Evolutionary conservation across 2,797 vertebrate genomes (phyloP), one percentile per base, ranked within the genome.

Genomic region (Phataginus tetradactyla): DNA sequence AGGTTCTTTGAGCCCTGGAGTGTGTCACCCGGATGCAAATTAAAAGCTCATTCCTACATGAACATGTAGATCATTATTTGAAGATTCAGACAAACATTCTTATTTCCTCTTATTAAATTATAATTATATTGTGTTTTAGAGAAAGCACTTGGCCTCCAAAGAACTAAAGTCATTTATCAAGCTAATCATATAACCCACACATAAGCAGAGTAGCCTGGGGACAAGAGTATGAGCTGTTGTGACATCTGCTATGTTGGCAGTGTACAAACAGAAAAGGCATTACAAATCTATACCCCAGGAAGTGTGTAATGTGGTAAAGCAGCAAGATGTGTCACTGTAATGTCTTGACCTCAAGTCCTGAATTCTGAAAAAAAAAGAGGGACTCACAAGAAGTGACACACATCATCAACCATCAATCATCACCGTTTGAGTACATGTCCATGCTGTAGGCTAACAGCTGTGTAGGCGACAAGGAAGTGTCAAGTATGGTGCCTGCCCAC

Each of bases 221-320:
- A 89, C 17, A 32, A 91, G 32, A 69, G 66, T 85, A 21, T 32
- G 64, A 71, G 14, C 17, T 42, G 4, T 4, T 84, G 64, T 91
- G 51, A 61, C 39, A 92, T 94, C 51, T 91, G 91, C 68, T 92
- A 7, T 23, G 14, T 21, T 86, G 79, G 83, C 81, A 86, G 10
- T 14, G 3, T 49, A 25, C 37, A 39, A 17, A 25, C 27, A 90
- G 17, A 25, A 37, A 55, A 51, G 15, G 18, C 10, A 53, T 39
- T 23, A 23, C 63, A 49, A 66, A 49, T 77, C 71, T 39, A 1
- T 37, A 37, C 14, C 9, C n/a, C 37, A 32, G 25, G 11, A 91
- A 83, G 18, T n/a, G 4, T 23, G 18, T 39, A 32, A 91, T n/a
- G 27, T 42, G n/a, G 21, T 64, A 64, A 89, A 80, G 14, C 15